Evolutionary conservation across 2,797 vertebrate species (phyloP).

Genomic region (Thunnus albacares): DNA sequence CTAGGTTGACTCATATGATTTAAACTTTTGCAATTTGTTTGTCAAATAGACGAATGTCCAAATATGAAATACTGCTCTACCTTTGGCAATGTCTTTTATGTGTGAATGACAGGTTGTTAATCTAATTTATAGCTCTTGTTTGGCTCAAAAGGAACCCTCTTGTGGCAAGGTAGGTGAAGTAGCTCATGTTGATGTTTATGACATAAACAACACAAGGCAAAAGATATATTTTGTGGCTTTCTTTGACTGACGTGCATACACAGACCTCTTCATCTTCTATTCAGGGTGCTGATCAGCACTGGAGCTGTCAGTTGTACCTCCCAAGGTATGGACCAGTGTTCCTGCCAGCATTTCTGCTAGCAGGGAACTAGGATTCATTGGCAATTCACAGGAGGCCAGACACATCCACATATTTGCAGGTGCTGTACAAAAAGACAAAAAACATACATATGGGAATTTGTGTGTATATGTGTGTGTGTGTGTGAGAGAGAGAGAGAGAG

Average conservation of each 20-base stretch:
- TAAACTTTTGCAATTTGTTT: not conserved
- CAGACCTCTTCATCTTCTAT: not conserved
- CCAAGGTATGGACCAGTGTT: not conserved
- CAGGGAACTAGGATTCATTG: not conserved
- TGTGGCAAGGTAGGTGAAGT: not conserved
- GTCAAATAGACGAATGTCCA: not conserved
- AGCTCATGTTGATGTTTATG: not conserved
- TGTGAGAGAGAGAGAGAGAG: too few relatives aligned
- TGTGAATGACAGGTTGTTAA: not conserved
- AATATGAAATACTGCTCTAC: not conserved
- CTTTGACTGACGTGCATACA: not conserved
- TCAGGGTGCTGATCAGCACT: not conserved
- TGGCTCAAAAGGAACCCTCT: not conserved
- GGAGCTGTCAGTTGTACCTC: not conserved
- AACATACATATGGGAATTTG: not conserved
- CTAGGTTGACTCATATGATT: not conserved
- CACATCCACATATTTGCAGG: not conserved
- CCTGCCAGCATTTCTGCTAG: not conserved
- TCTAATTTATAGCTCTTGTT: not conserved
- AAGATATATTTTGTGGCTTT: not conserved
- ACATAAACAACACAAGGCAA: not conserved
- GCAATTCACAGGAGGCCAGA: not conserved
- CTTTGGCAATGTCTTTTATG: not conserved
- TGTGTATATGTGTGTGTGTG: not conserved
- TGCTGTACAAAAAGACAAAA: too few relatives aligned